Conservation (phyloP, 2,797 vertebrate genomes). For the Pterois miles region DNA sequence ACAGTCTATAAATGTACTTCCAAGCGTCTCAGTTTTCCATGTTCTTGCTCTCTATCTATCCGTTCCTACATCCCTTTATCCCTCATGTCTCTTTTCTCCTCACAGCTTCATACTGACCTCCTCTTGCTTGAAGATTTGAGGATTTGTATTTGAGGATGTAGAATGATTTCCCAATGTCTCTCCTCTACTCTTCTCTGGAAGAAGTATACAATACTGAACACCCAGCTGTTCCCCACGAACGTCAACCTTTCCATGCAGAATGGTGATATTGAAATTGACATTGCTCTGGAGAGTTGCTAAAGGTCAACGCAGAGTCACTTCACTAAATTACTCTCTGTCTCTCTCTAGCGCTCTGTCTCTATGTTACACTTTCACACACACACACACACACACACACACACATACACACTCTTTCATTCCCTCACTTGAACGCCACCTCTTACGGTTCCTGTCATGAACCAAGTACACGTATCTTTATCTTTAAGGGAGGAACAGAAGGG, state of each 20-base stretch:
- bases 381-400: background rate
- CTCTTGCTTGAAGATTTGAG: conserved; percentile 34
- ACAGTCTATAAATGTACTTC: background rate
- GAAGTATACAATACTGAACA: conserved; percentile 22
- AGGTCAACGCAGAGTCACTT: conserved; percentile 68
- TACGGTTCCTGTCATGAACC: background rate
- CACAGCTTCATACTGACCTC: conserved; percentile 10
- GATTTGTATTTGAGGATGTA: conserved; percentile 15
- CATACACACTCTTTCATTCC: background rate
- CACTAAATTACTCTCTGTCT: conserved; percentile 59
- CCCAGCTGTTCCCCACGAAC: conserved; percentile 40
- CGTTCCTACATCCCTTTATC: conserved; percentile 24
- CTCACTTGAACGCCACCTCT: background rate
- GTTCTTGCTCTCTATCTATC: background rate
- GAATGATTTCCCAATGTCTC: background rate
- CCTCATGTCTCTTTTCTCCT: conserved; percentile 4
- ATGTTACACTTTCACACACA: background rate
- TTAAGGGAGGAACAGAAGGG: background rate
- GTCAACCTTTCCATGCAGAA: conserved; percentile 26
- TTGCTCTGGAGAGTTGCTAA: conserved; percentile 57
- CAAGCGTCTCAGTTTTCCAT: background rate
- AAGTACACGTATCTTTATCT: background rate
- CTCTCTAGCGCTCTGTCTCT: conserved; percentile 2
- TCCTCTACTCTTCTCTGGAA: background rate
- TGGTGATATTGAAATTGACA: conserved; percentile 70